Evolutionary conservation across 64 coral and sea anemone species (phyloP).

Genomic region (Exaiptasia diaphana): DNA sequence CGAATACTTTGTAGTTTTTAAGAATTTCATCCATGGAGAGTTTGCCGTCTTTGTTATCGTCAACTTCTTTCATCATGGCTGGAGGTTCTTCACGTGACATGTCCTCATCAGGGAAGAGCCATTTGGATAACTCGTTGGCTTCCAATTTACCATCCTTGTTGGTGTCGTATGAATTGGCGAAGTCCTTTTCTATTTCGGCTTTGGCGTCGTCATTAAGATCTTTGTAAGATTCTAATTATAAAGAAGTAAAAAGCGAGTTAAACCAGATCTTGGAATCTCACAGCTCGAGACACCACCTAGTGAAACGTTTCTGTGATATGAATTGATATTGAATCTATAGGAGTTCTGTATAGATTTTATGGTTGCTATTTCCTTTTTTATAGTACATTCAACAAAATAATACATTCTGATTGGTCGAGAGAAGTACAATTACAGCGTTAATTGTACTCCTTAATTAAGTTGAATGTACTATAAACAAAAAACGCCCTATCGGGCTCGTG

Average conservation of each 20-base stretch:
- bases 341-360: too few species aligned
- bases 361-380: too few species aligned
- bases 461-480: too few species aligned
- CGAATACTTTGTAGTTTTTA: conserved; percentile 71
- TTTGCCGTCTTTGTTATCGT: conserved; percentile 82
- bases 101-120: conserved; percentile 85
- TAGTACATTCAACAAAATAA: too few species aligned
- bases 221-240: conserved; percentile 60
- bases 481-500: too few species aligned
- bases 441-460: too few species aligned
- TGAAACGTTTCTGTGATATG: neutral
- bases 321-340: neutral
- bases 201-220: conserved; percentile 76
- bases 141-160: conserved; percentile 74
- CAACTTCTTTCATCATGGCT: conserved; percentile 77
- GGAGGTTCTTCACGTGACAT: conserved; percentile 70
- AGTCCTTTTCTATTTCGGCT: conserved; percentile 85
- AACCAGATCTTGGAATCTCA: neutral
- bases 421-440: too few species aligned
- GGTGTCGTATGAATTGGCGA: conserved; percentile 59
- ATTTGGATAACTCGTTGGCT: conserved; percentile 58
- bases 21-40: conserved; percentile 81
- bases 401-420: too few species aligned
- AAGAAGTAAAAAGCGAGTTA: neutral
- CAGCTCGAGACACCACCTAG: neutral